A percentile compares a stretch with the other conserved stretches of the same genome.
phyloP scores from a whole-genome alignment of 2,113 vertebrate genomes.

The Thamnaconus septentrionalis region DNA sequence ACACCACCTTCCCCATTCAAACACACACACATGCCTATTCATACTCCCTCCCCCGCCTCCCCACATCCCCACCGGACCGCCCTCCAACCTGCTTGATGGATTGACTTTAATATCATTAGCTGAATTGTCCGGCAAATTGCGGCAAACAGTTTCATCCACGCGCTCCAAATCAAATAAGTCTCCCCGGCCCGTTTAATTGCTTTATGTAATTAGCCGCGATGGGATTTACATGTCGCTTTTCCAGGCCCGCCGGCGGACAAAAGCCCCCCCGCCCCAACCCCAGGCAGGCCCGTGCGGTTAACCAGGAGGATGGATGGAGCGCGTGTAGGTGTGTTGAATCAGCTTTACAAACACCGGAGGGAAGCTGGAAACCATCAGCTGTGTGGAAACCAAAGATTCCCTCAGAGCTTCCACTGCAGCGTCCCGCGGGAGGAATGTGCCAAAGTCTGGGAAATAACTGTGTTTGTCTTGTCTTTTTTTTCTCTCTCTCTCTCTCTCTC shows the following conservation, averaged over 20 bases:
- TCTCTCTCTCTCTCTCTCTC: too few relatives aligned
- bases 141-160: conserved; percentile 53
- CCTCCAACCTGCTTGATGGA: conserved; percentile 65
- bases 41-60: conserved; percentile 17
- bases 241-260: too few relatives aligned
- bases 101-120: conserved; percentile 79
- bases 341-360: not conserved
- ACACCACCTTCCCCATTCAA: conserved; percentile 45
- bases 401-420: not conserved
- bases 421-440: not conserved
- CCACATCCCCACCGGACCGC: conserved; percentile 6
- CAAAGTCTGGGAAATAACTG: too few relatives aligned
- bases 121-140: conserved; percentile 80
- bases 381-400: not conserved
- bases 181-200: conserved; percentile 59
- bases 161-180: conserved; percentile 78
- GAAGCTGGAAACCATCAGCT: too few relatives aligned
- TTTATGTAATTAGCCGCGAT: conserved; percentile 68
- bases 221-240: conserved; percentile 17
- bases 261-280: not conserved
- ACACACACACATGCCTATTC: conserved; percentile 44
- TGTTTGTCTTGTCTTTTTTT: too few relatives aligned
- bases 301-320: not conserved
- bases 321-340: not conserved
- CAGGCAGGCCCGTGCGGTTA: not conserved